A percentile compares a stretch with the other conserved stretches of the same genome.
Conservation (phyloP, 2,797 vertebrate species). For the Hoplostethus atlanticus region DNA sequence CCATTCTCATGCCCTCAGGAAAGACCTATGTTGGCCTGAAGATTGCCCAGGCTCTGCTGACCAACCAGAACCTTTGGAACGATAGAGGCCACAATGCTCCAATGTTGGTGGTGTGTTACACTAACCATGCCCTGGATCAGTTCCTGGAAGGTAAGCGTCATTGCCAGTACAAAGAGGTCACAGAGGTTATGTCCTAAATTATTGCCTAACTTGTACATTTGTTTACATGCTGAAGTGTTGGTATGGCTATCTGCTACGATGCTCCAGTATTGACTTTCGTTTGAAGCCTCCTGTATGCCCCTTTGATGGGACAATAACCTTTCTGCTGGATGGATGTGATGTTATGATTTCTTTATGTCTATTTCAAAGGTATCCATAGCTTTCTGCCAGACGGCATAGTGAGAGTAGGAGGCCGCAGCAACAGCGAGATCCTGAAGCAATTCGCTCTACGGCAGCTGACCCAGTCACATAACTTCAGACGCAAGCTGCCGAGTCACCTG, state of each 20-base stretch:
- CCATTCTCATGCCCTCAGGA: constrained; percentile 80
- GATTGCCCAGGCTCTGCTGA: constrained; percentile 90
- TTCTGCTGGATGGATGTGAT: neutral
- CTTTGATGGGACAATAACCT: neutral
- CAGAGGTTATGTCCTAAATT: too few species aligned
- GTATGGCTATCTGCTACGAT: neutral
- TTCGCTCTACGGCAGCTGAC: constrained; percentile 89
- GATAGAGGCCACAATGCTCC: constrained; percentile 55
- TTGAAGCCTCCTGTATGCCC: neutral
- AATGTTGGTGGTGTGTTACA: constrained; percentile 95
- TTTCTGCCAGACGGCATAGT: constrained; percentile 88
- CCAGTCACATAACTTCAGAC: constrained; percentile 58
- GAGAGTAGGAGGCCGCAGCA: constrained; percentile 93
- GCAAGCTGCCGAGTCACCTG: constrained; percentile 76
- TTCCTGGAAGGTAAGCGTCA: constrained; percentile 93
- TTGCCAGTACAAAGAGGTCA: neutral
- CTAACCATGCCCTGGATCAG: constrained; percentile 97
- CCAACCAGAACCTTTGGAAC: constrained; percentile 83
- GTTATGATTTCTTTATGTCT: constrained; percentile 32
- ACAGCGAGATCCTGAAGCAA: constrained; percentile 87
- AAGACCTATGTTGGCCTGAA: constrained; percentile 96
- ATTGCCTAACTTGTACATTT: neutral
- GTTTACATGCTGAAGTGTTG: neutral
- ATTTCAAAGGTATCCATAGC: constrained; percentile 85
- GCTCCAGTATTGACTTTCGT: constrained; percentile 1